A percentile compares a stretch with the other conserved stretches of the same genome.
Evolutionary conservation across 1,140 invertebrate species (phyloP).

Genomic region (Aphelinus atriplicis): DNA sequence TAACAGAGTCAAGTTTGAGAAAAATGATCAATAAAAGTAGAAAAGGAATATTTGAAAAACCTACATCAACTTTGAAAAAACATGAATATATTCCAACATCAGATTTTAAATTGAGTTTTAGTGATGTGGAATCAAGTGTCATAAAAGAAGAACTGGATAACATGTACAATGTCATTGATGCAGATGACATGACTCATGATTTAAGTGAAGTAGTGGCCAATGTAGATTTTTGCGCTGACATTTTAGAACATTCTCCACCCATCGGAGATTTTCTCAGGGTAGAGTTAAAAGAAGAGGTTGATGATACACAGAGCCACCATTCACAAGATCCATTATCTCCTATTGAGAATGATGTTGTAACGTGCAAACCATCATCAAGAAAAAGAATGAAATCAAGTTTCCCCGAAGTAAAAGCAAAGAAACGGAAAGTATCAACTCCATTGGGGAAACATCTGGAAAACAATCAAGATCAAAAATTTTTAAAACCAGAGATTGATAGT

Average conservation of each 20-base stretch:
- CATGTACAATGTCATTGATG: constrained; percentile 29
- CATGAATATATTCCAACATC: not conserved
- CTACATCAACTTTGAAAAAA: not conserved
- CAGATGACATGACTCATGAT: constrained; percentile 46
- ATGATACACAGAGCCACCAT: not conserved
- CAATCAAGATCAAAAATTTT: no score
- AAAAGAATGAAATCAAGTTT: not conserved
- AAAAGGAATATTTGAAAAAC: not conserved
- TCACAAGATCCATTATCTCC: constrained; percentile 38
- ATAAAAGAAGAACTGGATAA: constrained; percentile 28
- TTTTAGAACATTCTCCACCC: constrained; percentile 29
- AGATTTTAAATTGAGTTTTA: not conserved
- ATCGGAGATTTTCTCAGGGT: not conserved
- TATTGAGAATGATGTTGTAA: not conserved
- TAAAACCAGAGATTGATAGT: no score
- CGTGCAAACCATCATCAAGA: not conserved
- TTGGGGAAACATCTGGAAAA: no score
- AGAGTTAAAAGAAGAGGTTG: not conserved
- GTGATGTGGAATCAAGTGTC: not conserved
- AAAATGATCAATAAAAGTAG: not conserved
- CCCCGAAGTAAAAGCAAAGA: no score
- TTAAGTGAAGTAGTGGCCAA: constrained; percentile 34
- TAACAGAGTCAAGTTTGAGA: constrained; percentile 6
- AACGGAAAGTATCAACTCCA: no score
- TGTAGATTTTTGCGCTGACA: constrained; percentile 26